Evolutionary conservation across 2,113 vertebrate genomes (phyloP).

Genomic region (Plectropomus leopardus): DNA sequence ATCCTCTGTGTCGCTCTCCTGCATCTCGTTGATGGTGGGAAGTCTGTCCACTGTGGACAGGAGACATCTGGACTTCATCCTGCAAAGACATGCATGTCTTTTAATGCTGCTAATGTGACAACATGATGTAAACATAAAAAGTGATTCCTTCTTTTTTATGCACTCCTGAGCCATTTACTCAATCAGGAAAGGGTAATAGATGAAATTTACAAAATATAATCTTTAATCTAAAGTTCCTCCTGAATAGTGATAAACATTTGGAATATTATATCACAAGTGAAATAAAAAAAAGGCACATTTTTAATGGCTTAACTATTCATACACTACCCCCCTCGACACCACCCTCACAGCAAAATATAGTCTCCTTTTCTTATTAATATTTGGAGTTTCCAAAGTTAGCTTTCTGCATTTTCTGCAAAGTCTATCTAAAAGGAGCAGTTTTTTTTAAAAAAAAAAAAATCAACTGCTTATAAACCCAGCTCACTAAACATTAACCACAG

Average conservation of each 20-base stretch:
- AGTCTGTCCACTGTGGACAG: constrained; percentile 68
- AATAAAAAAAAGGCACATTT: not conserved
- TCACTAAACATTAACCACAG: no score
- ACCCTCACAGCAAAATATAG: not conserved
- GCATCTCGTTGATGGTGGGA: constrained; percentile 73
- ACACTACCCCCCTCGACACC: not conserved
- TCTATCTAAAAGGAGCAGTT: not conserved
- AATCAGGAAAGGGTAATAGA: not conserved
- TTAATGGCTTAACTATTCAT: not conserved
- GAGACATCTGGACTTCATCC: constrained; percentile 71
- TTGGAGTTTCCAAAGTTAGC: not conserved
- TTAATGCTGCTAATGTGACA: not conserved
- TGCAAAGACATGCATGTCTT: constrained; percentile 7
- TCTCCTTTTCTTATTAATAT: not conserved
- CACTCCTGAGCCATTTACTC: not conserved
- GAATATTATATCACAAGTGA: not conserved
- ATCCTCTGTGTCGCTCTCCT: constrained; percentile 54
- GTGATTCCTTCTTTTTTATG: not conserved
- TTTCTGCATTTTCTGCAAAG: not conserved
- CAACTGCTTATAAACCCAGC: no score
- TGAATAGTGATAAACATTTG: not conserved
- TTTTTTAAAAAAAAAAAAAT: not conserved
- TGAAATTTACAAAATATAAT: not conserved
- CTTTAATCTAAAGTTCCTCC: not conserved
- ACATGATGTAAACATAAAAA: not conserved